Base-by-base conservation (phyloP, 2,888 invertebrate species). In the Drosophila imparisetae region DNA sequence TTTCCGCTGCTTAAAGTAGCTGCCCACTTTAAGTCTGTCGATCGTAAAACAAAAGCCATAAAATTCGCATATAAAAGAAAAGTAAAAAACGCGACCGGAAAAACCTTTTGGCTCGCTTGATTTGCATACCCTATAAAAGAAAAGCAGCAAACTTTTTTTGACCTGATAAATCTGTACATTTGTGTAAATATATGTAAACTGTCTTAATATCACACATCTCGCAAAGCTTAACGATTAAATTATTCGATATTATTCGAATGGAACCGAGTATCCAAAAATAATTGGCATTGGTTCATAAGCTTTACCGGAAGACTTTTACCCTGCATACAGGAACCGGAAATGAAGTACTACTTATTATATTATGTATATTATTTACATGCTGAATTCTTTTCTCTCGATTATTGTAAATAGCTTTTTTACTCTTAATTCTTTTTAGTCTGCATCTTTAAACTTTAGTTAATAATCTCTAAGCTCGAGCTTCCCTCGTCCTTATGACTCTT, bases 11-110 rank as follows among this genome's bases (percentile, higher is more conserved):
- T 72, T 80, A 49, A 76, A 66, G 72, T 61, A 58, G 80, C 65
- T 48, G 55, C 49, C 67, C 67, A 63, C 64, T 79, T 79, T 53
- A 60, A 78, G 50, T 63, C 50, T 50, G 55, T 52, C 55, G 38
- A 74, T 74, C 81, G 74, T 81, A 80, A 79, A 81, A 71, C 66
- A 74, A 78, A 66, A 49, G 38, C 66, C 66, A 72, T 80, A 81
- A 80, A 80, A 80, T 64, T 29, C 52, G n/a, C 72, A 78, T 80
- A 75, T 45, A 45, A 45, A 80, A 79, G 74, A 38, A 52, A 58
- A 38, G 49, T 49, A 52, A 72, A 70, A 78, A 45, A 55, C 42
- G 54, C 29, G 34, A 58, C 38, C 38, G 32, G 54, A 30, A 71
- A 74, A 71, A 66, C 71, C 66, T 78, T 78, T 81, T 60, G 40